Evolutionary conservation across 2,888 invertebrate species (phyloP).

Genomic region (Tortricodes alternella): DNA sequence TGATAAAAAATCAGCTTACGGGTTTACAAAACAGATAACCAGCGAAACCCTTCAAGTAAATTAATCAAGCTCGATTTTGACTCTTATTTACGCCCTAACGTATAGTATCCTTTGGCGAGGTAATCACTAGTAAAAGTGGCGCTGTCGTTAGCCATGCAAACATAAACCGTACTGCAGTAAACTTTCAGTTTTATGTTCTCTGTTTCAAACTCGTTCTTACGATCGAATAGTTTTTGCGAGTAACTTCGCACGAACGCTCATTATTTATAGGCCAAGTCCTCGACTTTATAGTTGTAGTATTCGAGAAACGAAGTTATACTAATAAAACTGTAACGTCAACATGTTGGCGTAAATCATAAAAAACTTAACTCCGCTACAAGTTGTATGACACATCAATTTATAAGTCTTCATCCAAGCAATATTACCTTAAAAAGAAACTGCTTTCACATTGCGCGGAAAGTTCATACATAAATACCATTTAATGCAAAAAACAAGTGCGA

Average conservation of each 20-base stretch:
- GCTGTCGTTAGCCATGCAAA: background rate
- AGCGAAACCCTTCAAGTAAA: background rate
- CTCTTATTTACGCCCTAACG: conserved; percentile 2
- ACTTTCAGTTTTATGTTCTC: conserved; percentile 3
- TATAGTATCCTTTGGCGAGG: conserved; percentile 1
- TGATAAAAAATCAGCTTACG: no score
- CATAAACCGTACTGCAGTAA: conserved; percentile 1
- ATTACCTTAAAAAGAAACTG: no score
- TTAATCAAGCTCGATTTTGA: background rate
- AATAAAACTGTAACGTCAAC: conserved; percentile 27
- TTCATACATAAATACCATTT: no score
- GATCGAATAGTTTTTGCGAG: conserved; percentile 28
- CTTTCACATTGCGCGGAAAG: no score
- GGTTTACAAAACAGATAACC: no score
- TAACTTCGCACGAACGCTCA: conserved; percentile 22
- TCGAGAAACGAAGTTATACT: conserved; percentile 19
- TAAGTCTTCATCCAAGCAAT: no score
- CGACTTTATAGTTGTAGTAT: conserved; percentile 28
- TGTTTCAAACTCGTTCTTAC: conserved; percentile 9
- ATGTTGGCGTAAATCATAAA: conserved; percentile 24
- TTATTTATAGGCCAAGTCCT: conserved; percentile 28
- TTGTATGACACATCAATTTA: no score
- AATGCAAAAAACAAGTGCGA: no score
- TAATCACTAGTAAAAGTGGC: conserved; percentile 5
- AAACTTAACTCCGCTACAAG: no score